phyloP scores from a whole-genome alignment of 1,140 invertebrate genomes.

The Parapsyche elsis region DNA sequence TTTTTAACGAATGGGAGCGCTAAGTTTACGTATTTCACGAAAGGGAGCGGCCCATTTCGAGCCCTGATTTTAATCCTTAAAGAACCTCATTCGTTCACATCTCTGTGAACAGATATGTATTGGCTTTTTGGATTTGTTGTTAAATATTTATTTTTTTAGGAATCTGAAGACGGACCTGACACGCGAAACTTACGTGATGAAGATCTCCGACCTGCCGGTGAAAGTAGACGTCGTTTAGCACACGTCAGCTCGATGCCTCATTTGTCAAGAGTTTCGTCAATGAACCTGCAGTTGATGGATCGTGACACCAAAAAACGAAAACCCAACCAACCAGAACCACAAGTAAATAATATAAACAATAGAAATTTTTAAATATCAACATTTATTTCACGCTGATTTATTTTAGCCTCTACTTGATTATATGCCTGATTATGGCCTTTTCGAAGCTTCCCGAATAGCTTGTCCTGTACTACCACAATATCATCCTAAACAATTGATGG shows the following conservation, averaged over 20 bases:
- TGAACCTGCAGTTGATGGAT: constrained; percentile 81
- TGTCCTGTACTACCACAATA: constrained; percentile 99
- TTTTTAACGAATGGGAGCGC: too few relatives aligned
- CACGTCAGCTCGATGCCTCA: constrained; percentile 83
- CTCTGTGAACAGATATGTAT: too few relatives aligned
- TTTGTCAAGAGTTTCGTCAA: constrained; percentile 82
- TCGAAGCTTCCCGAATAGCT: constrained; percentile 95
- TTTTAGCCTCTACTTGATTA: constrained; percentile 72
- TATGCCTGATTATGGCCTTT: constrained; percentile 94
- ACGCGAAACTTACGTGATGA: constrained; percentile 83
- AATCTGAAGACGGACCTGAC: constrained; percentile 75
- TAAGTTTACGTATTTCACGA: too few relatives aligned
- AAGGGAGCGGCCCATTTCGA: too few relatives aligned
- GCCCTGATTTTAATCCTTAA: too few relatives aligned
- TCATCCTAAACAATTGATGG: constrained; percentile 98
- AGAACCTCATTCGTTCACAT: too few relatives aligned
- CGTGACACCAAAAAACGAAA: constrained; percentile 76
- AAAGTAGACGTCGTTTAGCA: constrained; percentile 74
- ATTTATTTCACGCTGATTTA: constrained; percentile 9
- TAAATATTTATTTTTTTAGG: too few relatives aligned
- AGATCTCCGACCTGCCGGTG: constrained; percentile 79
- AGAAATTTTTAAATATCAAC: background rate
- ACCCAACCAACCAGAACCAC: constrained; percentile 70
- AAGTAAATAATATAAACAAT: constrained; percentile 57
- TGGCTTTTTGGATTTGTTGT: background rate